A percentile compares a stretch with the other conserved stretches of the same genome.
These are phyloP conservation scores for Eustalomyia histrio DNA, from an alignment of 2,888 invertebrate genomes.

Conservation along the genomic window DNA sequence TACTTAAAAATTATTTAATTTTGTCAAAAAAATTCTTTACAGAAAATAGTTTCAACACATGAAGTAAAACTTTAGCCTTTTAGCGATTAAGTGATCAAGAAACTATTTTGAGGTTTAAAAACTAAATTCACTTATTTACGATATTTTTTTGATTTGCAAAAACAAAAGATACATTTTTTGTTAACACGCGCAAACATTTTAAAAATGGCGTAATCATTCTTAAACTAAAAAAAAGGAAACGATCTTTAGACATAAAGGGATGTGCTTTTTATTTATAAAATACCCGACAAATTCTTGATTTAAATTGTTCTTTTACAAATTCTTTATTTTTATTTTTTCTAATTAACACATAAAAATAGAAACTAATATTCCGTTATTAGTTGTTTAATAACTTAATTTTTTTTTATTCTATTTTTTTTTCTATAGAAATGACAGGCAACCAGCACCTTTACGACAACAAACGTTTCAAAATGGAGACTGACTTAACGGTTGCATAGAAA, in stretches of 20 bases:
- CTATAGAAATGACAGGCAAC: constrained; percentile 28
- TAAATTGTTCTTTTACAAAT: not conserved
- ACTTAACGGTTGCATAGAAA: constrained; percentile 66
- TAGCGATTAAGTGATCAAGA: not conserved
- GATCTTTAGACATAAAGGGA: constrained; percentile 1
- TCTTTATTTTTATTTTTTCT: not conserved
- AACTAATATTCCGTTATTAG: not conserved
- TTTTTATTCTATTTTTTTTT: not conserved
- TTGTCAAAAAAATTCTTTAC: not conserved
- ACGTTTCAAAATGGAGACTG: constrained; percentile 66
- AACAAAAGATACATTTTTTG: constrained; percentile 15
- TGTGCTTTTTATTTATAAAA: not conserved
- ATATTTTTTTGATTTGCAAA: not conserved
- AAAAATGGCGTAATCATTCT: constrained; percentile 51
- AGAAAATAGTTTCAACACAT: not conserved
- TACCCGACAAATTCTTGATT: not conserved
- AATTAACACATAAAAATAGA: not conserved
- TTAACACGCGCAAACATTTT: constrained; percentile 10
- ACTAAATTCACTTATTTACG: not conserved
- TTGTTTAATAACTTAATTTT: not conserved
- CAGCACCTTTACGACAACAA: constrained; percentile 63
- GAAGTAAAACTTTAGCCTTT: not conserved
- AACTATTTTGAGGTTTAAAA: not conserved
- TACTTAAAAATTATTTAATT: not conserved
- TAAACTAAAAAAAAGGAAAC: not conserved